These are phyloP conservation scores for Octopus bimaculoides DNA, from an alignment of 1,140 invertebrate species.

Conservation along the genomic window DNA sequence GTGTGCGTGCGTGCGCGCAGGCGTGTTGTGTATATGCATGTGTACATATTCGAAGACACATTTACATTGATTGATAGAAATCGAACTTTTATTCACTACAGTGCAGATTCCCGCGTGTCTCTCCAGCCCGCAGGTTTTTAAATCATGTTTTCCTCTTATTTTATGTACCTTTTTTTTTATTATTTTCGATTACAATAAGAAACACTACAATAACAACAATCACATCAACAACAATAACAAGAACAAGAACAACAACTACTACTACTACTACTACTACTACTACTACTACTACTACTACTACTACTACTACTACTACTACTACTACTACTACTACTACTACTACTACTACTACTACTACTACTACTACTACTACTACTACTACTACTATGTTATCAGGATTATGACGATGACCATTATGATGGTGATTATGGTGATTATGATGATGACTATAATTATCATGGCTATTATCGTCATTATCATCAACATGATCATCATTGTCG, in stretches of 20 bases:
- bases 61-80: too few species aligned
- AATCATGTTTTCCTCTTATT: too few species aligned
- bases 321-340: constrained; percentile 2
- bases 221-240: neutral
- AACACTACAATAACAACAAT: neutral
- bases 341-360: constrained; percentile 3
- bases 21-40: too few species aligned
- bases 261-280: neutral
- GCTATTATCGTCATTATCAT: neutral
- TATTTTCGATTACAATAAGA: neutral
- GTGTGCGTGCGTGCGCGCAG: too few species aligned
- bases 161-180: neutral
- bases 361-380: neutral
- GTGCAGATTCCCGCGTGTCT: too few species aligned
- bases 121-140: too few species aligned
- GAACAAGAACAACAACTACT: neutral
- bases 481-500: neutral
- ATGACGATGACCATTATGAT: too few species aligned
- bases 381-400: too few species aligned
- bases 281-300: neutral
- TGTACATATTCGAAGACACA: too few species aligned
- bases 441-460: neutral
- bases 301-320: constrained; percentile 2
- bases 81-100: too few species aligned
- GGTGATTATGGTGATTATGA: too few species aligned